Base-by-base conservation (phyloP, 1,140 invertebrate species). In the Choristoneura fumiferana region DNA sequence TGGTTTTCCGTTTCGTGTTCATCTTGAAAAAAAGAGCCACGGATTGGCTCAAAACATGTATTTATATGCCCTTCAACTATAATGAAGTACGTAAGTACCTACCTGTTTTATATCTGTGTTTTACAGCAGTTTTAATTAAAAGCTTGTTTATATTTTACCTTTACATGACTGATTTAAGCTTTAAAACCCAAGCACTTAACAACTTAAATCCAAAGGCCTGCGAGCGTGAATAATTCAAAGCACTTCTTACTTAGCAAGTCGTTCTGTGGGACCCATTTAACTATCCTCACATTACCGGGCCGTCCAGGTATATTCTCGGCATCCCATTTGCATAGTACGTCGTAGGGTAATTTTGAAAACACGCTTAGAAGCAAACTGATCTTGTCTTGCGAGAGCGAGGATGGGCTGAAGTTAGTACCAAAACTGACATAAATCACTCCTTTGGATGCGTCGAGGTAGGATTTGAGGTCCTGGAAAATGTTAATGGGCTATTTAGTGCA, bases 401-500 rank as follows among this genome's bases (percentile, higher is more conserved):
- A 74, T 8, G 86, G 79, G 29, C 84, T 82, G 0, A 92, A 61
- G 57, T 90, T 91, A 8, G 91, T 90, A 5, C 93, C 93, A 58
- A 94, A 79, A 62, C 91, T 92, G 67, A 93, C 92, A 54, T 91
- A 90, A 22, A 93, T 89, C 2, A 90, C 88, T 2, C 92, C 92
- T 3, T 91, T 65, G 39, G 84, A 64, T 29, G 89, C 78, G 13
- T 90, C 84, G 6, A 92, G 56, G 36, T 89, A 90, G 14, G 89
- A 68, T 64, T 90, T 63, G 18, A 92, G 68, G 54, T 91, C 79
- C 60, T 57, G 38, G n/a, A 4, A 45, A 63, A 49, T 49, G 22
- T 49, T 49, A 49, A 49, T 18, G 18, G 4, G 29, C 18, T 15
- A 8, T n/a, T n/a, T n/a, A n/a, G n/a, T n/a, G n/a, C n/a, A 13